Base-by-base conservation (phyloP, 2,888 invertebrate species). In the Steinernema scapterisci region DNA sequence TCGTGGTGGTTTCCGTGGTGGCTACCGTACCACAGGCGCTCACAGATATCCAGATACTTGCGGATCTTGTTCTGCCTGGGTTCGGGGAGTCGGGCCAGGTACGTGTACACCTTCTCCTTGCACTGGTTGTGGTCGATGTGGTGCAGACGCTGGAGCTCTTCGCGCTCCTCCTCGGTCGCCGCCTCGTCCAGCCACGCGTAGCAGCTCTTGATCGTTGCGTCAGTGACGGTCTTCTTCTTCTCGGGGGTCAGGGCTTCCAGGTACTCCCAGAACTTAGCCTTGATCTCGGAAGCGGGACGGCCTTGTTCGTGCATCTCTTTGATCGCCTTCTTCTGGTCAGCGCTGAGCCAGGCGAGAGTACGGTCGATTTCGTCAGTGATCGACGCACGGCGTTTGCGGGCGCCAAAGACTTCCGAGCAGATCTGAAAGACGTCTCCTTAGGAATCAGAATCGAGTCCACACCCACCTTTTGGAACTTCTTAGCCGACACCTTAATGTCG, bases 151-250 rank as follows among this genome's bases (percentile, higher is more conserved):
- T 80, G 70, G 23, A 79, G 72, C 44, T 77, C 74, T 16, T 78
- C 80, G 19, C 81, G 78, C 74, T 86, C 85, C 38, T 79, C 81
- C 71, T 83, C 78, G 16, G 74, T 80, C 2, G 83, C 80, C 6
- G 80, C 82, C 9, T 80, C 77, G 44, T 82, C 80, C 75, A 85
- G 75, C 84, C 84, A 84, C 13, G 74, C 74, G 76, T 83, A 83
- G 74, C 84, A 84, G 52, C 76, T 46, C 73, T 81, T 78, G n/a
- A 73, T 63, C 7, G 63, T 63, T 16, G 63, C 63, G 25, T 73
- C 71, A 21, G 74, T 79, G 63, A 81, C 84, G 25, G 74, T 81
- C 27, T 72, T 74, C 73, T 78, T 75, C 63, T 78, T 71, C 54
- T 77, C 73, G 21, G 48, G 54, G 46, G 21, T 38, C 1, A 77